These are phyloP conservation scores for Ctena decussata DNA, from an alignment of 2,888 invertebrate genomes.

Conservation along the genomic window DNA sequence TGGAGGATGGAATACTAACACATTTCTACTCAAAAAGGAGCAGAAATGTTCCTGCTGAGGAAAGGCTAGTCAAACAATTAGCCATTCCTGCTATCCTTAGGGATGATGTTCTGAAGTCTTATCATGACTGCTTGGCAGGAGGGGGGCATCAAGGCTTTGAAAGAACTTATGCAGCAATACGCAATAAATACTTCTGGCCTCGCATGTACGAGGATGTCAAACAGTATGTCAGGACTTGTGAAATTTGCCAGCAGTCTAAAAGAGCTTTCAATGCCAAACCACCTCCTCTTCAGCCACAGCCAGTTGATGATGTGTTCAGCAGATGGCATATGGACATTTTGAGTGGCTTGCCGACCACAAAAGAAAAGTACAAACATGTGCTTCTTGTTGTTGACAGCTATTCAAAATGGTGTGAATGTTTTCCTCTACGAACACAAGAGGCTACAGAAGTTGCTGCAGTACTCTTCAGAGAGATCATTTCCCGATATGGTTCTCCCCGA, in stretches of 20 bases:
- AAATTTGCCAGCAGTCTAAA: constrained; percentile 53
- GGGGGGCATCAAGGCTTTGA: constrained; percentile 65
- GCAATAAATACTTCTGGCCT: constrained; percentile 62
- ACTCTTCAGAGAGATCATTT: constrained; percentile 44
- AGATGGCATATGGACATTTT: constrained; percentile 62
- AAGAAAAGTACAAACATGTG: constrained; percentile 53
- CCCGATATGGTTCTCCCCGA: constrained; percentile 38
- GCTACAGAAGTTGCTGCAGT: constrained; percentile 44
- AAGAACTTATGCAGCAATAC: constrained; percentile 53
- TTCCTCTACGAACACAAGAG: constrained; percentile 29
- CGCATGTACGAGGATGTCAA: constrained; percentile 57
- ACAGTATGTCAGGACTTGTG: constrained; percentile 49
- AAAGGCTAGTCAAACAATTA: constrained; percentile 1
- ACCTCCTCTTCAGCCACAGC: constrained; percentile 49
- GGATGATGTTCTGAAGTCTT: constrained; percentile 45
- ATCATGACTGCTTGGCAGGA: constrained; percentile 53
- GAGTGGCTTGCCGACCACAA: constrained; percentile 37
- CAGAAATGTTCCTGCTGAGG: constrained; percentile 6
- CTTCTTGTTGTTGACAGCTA: constrained; percentile 59
- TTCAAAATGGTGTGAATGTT: constrained; percentile 56
- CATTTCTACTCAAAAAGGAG: constrained; percentile 12
- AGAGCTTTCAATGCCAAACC: constrained; percentile 21
- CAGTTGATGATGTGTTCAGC: constrained; percentile 21
- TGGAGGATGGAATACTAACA: background rate
- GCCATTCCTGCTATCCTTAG: constrained; percentile 28